Percentiles rank a stretch among this genome's conserved stretches.
Evolutionary conservation across 2,888 invertebrate genomes (phyloP).

Genomic region (Callinectes sapidus): DNA sequence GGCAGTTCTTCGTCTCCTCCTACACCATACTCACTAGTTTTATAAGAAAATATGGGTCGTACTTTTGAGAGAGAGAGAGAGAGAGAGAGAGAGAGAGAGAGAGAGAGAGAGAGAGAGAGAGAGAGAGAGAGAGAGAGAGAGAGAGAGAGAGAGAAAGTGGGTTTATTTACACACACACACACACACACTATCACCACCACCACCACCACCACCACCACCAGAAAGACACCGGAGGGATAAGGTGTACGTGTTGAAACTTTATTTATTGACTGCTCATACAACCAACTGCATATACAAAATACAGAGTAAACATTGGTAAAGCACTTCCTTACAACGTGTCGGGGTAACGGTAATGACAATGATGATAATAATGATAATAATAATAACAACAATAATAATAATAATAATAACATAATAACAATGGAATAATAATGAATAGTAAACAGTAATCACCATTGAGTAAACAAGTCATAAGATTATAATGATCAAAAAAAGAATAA

Average conservation of each 20-base stretch:
- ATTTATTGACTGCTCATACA: slow-evolving; percentile 4
- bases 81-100: too few relatives aligned
- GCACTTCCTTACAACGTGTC: slow-evolving; percentile 26
- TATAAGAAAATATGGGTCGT: too few relatives aligned
- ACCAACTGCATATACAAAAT: slow-evolving; percentile 30
- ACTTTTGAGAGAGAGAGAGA: too few relatives aligned
- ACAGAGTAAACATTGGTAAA: slow-evolving; percentile 9
- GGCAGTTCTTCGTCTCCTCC: too few relatives aligned
- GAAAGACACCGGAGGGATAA: background rate
- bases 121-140: too few relatives aligned
- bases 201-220: background rate
- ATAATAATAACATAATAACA: background rate
- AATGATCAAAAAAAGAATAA: background rate
- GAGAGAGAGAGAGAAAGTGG: too few relatives aligned
- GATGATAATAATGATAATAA: background rate
- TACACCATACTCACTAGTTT: too few relatives aligned
- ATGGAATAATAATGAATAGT: background rate
- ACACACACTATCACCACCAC: too few relatives aligned
- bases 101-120: too few relatives aligned
- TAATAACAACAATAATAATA: background rate
- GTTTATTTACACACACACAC: too few relatives aligned
- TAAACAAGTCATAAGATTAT: background rate
- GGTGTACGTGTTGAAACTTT: background rate
- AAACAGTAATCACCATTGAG: background rate
- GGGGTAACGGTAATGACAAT: background rate